Evolutionary conservation across 2,888 invertebrate genomes (phyloP), one percentile per base, ranked within the genome.

Genomic region (Strigamia transsilvanica): DNA sequence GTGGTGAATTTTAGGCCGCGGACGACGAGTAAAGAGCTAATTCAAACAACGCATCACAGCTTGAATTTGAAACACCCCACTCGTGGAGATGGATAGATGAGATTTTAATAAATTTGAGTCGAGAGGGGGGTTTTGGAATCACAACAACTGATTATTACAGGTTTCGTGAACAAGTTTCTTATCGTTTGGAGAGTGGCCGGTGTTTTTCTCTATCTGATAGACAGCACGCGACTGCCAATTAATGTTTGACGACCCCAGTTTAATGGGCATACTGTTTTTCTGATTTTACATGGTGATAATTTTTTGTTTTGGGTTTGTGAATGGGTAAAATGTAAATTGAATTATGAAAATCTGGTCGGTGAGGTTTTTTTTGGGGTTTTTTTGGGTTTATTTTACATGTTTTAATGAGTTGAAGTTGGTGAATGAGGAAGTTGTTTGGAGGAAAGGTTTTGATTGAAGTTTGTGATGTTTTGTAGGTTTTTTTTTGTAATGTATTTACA

Each of bases 1-100:
- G 46, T 46, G 46, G 46, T 46, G 46, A 46, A 46, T 46, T 46
- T 46, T 46, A n/a, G 46, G 46, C 46, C n/a, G 46, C 46, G 46
- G 4, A 46, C 15, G 10, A n/a, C 46, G 46, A 46, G 46, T 46
- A 46, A 46, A 46, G 46, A 46, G 9, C 46, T n/a, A 46, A 46
- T 46, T 15, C 46, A 46, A 46, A 46, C 46, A 46, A 46, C 46
- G 12, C 46, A 46, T 46, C 46, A 46, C 46, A 46, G 46, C 46
- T 46, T 46, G 46, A 27, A 27, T 27, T 27, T 3, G 27, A 46
- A 13, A 46, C 46, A 46, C 46, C 46, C 46, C 12, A 46, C 15
- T 46, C 46, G 46, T 46, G 9, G 46, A 13, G 46, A 46, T 38
- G 10, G 38, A 38, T 38, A 7, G 46, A 46, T 46, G 10, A 46